Evolutionary conservation across 2,113 vertebrate genomes (phyloP), one percentile per base, ranked within the genome.

Genomic region (Atrichornis clamosus): DNA sequence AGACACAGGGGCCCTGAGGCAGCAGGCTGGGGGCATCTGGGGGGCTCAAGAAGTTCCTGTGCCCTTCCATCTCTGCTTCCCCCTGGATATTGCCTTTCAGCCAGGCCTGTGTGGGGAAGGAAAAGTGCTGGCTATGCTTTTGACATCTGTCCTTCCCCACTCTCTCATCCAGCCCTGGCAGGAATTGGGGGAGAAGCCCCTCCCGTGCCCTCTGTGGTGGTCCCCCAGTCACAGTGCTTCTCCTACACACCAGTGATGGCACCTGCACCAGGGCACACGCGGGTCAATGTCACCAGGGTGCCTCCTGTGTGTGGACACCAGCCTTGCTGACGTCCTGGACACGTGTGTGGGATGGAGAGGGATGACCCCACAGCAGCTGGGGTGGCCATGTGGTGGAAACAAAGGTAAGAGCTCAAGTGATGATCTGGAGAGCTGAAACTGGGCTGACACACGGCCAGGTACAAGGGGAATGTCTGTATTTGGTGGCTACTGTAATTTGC

Each of bases 291-390:
- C 75, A 35, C 52, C 41, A 8, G 0, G 7, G 16, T 73, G 5
- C 60, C 41, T 60, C 20, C 62, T 19, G 26, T 16, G 21, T 33
- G 58, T 12, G 20, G 58, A 2, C 2, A 42, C 7, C 35, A 56
- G 49, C 55, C 58, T 37, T 65, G 46, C 24, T 79, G 79, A 6
- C 44, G 30, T 24, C 65, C 60, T 41, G 64, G 7, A 24, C 2
- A 0, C 8, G 46, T 10, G 24, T 10, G 0, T 14, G 77, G 33
- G 47, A 13, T 41, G n/a, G 35, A 7, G 68, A 90, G 41, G 49
- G 79, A 52, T 69, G 63, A 1, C 24, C n/a, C 0, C 11, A 3
- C 4, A 6, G 3, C 7, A 1, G 11, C 1, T 49, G 28, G 11
- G 10, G 4, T 44, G 26, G 44, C 23, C 47, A 20, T 1, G 0